These are phyloP conservation scores for Campylorhamphus procurvoides DNA, from an alignment of 2,113 vertebrate species.

Conservation along the genomic window DNA sequence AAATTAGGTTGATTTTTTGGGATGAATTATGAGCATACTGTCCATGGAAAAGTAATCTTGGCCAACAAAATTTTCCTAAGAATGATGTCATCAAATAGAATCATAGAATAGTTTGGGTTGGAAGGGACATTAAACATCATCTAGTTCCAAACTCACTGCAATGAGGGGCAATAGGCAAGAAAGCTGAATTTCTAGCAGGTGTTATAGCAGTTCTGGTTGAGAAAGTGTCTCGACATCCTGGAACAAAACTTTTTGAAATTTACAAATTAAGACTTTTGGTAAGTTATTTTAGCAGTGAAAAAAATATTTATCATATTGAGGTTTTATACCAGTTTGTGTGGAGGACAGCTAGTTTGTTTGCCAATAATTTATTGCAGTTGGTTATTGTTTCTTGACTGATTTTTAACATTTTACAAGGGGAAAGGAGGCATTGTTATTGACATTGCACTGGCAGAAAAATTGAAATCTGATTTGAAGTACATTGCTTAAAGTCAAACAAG, in stretches of 20 bases:
- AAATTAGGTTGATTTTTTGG: neutral
- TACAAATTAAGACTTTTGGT: neutral
- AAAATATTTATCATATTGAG: neutral
- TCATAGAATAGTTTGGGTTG: neutral
- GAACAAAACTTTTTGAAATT: neutral
- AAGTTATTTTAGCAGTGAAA: neutral
- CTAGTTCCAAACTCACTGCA: neutral
- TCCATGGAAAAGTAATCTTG: neutral
- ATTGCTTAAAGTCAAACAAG: conserved; percentile 3
- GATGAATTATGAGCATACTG: neutral
- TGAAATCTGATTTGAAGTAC: conserved; percentile 7
- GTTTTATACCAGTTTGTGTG: neutral
- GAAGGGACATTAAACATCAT: neutral
- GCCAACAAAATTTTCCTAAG: neutral
- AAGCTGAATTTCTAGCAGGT: neutral
- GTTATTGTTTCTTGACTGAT: neutral
- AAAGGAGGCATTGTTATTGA: neutral
- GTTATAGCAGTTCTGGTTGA: neutral
- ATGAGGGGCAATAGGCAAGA: neutral
- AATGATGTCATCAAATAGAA: neutral
- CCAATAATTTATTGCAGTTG: neutral
- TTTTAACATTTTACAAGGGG: neutral
- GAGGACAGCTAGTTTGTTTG: neutral
- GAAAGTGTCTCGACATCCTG: neutral
- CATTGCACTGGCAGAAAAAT: neutral